phyloP scores from a whole-genome alignment of 2,797 vertebrate species.

The Rhynchonycteris naso region DNA sequence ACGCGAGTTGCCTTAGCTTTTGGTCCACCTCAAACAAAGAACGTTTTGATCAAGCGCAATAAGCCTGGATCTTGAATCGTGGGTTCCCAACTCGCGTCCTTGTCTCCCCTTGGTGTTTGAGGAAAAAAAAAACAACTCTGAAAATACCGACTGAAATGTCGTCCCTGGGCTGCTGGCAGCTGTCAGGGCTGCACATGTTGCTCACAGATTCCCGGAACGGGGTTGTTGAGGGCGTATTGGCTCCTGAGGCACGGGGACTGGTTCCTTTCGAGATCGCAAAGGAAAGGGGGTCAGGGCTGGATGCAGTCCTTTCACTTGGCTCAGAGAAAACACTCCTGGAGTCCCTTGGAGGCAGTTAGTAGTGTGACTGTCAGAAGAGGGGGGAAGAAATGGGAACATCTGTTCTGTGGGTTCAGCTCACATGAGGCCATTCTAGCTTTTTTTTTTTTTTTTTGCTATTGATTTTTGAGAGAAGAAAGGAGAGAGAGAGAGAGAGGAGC shows the following conservation, averaged over 20 bases:
- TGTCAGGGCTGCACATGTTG: background rate
- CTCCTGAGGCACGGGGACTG: background rate
- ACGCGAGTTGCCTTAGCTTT: background rate
- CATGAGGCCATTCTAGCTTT: background rate
- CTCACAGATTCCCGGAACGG: background rate
- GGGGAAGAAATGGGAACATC: background rate
- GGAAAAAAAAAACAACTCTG: background rate
- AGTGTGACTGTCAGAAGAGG: background rate
- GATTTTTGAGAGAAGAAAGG: too few relatives aligned
- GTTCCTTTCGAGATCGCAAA: background rate
- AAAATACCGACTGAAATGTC: background rate
- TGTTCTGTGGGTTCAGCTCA: background rate
- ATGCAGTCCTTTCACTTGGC: fast-evolving
- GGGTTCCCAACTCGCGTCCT: background rate
- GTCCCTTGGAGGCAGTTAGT: background rate
- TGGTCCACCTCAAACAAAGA: background rate
- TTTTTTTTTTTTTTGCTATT: too few relatives aligned
- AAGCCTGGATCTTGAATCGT: background rate
- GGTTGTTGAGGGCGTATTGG: background rate
- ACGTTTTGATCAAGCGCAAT: background rate
- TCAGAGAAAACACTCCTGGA: background rate
- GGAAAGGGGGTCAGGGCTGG: background rate
- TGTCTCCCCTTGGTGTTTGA: background rate
- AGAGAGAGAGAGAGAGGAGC: too few relatives aligned
- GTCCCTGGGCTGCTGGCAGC: background rate